Evolutionary conservation across 2,888 invertebrate species (phyloP), one percentile per base, ranked within the genome.

Genomic region (Heliconius hortense): DNA sequence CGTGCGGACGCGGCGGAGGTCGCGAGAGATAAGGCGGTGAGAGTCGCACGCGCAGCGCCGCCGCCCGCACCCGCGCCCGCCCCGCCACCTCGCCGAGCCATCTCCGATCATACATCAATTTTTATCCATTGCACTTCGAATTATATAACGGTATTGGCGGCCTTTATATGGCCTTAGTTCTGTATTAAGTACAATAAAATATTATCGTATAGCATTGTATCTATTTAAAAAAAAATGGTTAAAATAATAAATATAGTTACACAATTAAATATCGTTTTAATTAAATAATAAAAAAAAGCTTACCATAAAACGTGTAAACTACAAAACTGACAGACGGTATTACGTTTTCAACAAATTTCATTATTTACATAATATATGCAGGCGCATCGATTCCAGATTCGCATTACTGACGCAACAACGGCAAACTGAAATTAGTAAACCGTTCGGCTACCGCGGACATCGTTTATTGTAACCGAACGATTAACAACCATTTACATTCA

Each of bases 11-110:
- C 90, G 88, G 87, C 93, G 92, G 93, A 93, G 93, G 94, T 92
- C 94, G 94, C 94, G 92, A 87, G 90, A 94, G 94, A 94, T 94
- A 94, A 94, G 93, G 87, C 89, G 91, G 93, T 90, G 93, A 93
- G 93, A 93, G 93, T 88, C 92, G 91, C 89, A 89, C 84, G 91
- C 92, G 91, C 91, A 88, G 83, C 84, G 79, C 80, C 82, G 87
- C 85, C 79, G 81, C 81, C 87, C 84, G 84, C 87, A 82, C 85
- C 80, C 88, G 84, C 90, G 86, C 88, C 88, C 86, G 84, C 88
- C 88, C 86, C 84, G 83, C 84, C 84, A 83, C 85, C 79, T 78
- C 83, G 79, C 78, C 84, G 83, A 85, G 85, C 87, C 88, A 89
- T 88, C 90, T 89, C 90, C 86, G 87, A 89, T 88, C 84, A 86